These are phyloP conservation scores for Spea hammondii DNA, from an alignment of 2,797 vertebrate genomes.

Conservation along the genomic window DNA sequence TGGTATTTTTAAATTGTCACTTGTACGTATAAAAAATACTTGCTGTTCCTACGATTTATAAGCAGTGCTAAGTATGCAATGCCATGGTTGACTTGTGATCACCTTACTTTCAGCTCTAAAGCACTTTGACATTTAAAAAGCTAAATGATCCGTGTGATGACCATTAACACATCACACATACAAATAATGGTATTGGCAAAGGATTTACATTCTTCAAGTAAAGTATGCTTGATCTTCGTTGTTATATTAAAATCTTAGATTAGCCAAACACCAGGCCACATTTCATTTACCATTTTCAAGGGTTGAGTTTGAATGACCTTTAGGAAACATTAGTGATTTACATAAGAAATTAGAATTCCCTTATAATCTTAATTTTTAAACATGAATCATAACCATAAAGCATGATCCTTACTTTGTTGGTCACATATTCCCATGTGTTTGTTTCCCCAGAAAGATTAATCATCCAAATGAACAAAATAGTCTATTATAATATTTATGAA, in stretches of 20 bases:
- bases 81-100: conserved; percentile 1
- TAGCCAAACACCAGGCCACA: conserved; percentile 4
- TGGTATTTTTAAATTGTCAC: too few relatives aligned
- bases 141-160: conserved; percentile 34
- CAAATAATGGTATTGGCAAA: conserved; percentile 34
- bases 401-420: background rate
- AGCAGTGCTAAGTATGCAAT: conserved; percentile 26
- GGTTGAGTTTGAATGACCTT: background rate
- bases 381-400: background rate
- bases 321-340: background rate
- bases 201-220: conserved; percentile 27
- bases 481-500: too few relatives aligned
- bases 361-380: too few relatives aligned
- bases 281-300: conserved; percentile 1
- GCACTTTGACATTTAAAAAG: conserved; percentile 38
- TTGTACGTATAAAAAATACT: background rate
- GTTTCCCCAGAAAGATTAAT: too few relatives aligned
- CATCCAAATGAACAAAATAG: too few relatives aligned
- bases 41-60: conserved; percentile 14
- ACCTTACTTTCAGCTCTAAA: background rate
- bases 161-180: conserved; percentile 27
- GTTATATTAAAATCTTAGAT: conserved; percentile 20
- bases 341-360: background rate
- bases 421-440: too few relatives aligned
- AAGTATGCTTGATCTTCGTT: conserved; percentile 13